Base-by-base conservation (phyloP, 2,113 vertebrate genomes). In the Protobothrops mucrosquamatus region DNA sequence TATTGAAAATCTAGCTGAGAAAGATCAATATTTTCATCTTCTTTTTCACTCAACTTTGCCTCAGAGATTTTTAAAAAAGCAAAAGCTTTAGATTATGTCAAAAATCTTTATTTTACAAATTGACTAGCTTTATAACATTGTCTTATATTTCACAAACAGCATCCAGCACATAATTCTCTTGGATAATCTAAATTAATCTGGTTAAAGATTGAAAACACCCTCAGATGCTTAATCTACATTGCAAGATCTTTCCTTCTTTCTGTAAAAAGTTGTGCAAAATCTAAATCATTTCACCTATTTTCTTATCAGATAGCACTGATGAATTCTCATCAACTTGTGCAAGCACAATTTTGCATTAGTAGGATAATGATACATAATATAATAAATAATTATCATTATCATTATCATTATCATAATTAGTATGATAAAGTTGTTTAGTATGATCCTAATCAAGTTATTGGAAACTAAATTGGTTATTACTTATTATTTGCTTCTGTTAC, bases 401-500 rank as follows among this genome's bases (percentile, higher is more conserved):
- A 61, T 59, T 59, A 59, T 59, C 23, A 59, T 51, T 51, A 51
- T 51, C 48, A 51, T 51, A 51, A 51, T 9, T 59, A 59, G 57
- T 26, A 61, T 26, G 9, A 61, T 24, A 59, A 59, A 59, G 23
- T 59, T 59, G 23, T 24, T 59, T 59, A 9, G 57, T 9, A 59
- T 59, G 57, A 59, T 7, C 57, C 23, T 24, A 24, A 59, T 59
- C 23, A 59, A 59, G 6, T 11, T 89, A 87, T 4, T 0, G 0
- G 61, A 94, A 87, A 85, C 39, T 89, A 93, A 56, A 64, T 87
- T 92, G 87, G 8, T 23, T 88, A 12, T 88, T 94, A 88, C 94
- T 20, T 92, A 94, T 93, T n/a, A n/a, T n/a, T 95, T 89, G 43
- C 87, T 10, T 95, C n/a, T n/a, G n/a, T n/a, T n/a, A 29, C 69